These are phyloP conservation scores for Bombus sylvicola DNA, from an alignment of 1,140 invertebrate genomes.

Conservation along the genomic window DNA sequence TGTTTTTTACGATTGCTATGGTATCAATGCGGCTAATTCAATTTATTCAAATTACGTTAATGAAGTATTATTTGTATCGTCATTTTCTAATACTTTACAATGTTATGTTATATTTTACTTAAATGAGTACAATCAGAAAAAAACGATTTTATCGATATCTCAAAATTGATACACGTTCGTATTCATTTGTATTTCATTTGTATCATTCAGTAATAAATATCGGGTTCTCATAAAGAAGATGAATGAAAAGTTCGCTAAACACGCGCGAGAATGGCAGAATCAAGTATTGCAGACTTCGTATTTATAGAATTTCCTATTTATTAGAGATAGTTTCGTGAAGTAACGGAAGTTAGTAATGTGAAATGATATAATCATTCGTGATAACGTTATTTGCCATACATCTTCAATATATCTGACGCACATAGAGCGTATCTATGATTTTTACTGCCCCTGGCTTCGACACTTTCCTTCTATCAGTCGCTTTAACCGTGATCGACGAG, in stretches of 20 bases:
- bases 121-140: background rate
- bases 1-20: slow-evolving; percentile 14
- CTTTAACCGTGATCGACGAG: background rate
- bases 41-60: slow-evolving; percentile 2
- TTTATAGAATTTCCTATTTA: background rate
- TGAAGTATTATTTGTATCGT: background rate
- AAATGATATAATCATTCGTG: background rate
- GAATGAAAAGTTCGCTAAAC: background rate
- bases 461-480: background rate
- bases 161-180: background rate
- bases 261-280: background rate
- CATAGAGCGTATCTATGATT: slow-evolving; percentile 7
- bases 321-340: background rate
- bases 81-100: background rate
- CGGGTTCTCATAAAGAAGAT: background rate
- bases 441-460: background rate
- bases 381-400: slow-evolving; percentile 41
- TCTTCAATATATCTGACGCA: background rate
- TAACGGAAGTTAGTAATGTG: background rate
- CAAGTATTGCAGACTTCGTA: background rate
- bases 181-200: background rate
- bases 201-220: background rate
- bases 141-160: background rate
- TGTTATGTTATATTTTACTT: too few species aligned
- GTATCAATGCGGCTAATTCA: background rate